Conservation (phyloP, 2,113 vertebrate species). For the Phylloscopus whistleri region DNA sequence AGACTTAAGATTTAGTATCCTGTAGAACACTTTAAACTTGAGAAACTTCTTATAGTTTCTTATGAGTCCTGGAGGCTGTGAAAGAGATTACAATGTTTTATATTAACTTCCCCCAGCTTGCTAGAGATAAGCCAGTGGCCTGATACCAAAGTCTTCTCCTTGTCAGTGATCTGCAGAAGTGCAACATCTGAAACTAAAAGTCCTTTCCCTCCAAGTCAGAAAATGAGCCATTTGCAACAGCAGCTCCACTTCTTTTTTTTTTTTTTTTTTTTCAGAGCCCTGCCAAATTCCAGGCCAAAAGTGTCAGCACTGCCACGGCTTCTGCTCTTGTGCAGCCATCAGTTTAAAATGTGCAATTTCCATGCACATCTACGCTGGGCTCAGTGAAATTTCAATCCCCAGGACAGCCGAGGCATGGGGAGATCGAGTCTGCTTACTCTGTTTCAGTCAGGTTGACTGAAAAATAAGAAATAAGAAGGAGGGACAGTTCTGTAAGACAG, state of each 20-base stretch:
- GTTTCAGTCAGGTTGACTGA: slow-evolving; percentile 21
- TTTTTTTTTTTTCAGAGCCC: not conserved
- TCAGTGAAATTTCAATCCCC: slow-evolving; percentile 55
- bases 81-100: slow-evolving; percentile 60
- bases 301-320: slow-evolving; percentile 51
- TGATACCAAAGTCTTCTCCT: slow-evolving; percentile 42
- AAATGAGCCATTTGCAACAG: slow-evolving; percentile 45
- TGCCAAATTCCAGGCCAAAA: slow-evolving; percentile 50
- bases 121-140: slow-evolving; percentile 21
- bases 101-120: slow-evolving; percentile 51
- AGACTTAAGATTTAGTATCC: slow-evolving; percentile 63
- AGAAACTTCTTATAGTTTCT: slow-evolving; percentile 66
- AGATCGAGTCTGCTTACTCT: slow-evolving; percentile 60
- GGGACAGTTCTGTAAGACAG: not conserved
- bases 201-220: slow-evolving; percentile 23
- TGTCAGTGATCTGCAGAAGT: slow-evolving; percentile 35
- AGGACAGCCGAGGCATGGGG: slow-evolving; percentile 59
- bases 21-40: slow-evolving; percentile 40
- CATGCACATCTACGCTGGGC: slow-evolving; percentile 63
- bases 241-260: not conserved
- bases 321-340: slow-evolving; percentile 64
- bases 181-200: slow-evolving; percentile 15
- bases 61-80: slow-evolving; percentile 63
- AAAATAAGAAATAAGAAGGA: slow-evolving; percentile 11
- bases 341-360: slow-evolving; percentile 70